Base-by-base conservation (phyloP, 2,888 invertebrate genomes). In the Acanthosepion pharaonis region DNA sequence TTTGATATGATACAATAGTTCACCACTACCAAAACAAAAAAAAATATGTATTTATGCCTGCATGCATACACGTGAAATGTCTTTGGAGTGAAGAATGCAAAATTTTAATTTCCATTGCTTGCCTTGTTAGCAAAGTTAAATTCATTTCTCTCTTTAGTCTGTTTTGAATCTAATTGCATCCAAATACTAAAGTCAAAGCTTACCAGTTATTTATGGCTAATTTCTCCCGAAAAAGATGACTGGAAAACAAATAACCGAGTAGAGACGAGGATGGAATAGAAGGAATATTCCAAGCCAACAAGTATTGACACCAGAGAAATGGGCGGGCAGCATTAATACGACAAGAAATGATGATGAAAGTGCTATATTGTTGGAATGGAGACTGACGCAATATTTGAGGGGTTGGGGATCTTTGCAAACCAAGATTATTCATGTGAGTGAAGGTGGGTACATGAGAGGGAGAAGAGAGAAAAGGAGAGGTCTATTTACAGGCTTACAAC, bases 401-500 rank as follows among this genome's bases (percentile, higher is more conserved):
- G 78, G 78, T 6, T 11, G n/a, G 78, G 78, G n/a, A 59, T 59
- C 59, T n/a, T n/a, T 33, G 11, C 15, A 78, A 78, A 33, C n/a
- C 78, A 8, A 78, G 33, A 78, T 5, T 78, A 33, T 33, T 78
- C n/a, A 78, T 5, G 33, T 33, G 78, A 78, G 78, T 11, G 51
- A 59, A 23, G 23, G 59, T 2, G 59, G 23, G 23, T 59, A 20
- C 20, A 5, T 25, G 33, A n/a, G 18, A 78, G 78, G n/a, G 18
- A n/a, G 28, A 78, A 78, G n/a, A 78, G 25, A 78, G 78, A 78
- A 15, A 15, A 33, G 78, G 78, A 11, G 78, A 33, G 78, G 78
- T 78, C 78, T 78, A 78, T 78, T 78, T 78, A 78, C 78, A n/a
- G n/a, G 78, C 78, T 78, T n/a, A 78, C 78, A n/a, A 78, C n/a